phyloP scores from a whole-genome alignment of 35 echinoderm and acorn worm genomes.

The Apostichopus californicus region DNA sequence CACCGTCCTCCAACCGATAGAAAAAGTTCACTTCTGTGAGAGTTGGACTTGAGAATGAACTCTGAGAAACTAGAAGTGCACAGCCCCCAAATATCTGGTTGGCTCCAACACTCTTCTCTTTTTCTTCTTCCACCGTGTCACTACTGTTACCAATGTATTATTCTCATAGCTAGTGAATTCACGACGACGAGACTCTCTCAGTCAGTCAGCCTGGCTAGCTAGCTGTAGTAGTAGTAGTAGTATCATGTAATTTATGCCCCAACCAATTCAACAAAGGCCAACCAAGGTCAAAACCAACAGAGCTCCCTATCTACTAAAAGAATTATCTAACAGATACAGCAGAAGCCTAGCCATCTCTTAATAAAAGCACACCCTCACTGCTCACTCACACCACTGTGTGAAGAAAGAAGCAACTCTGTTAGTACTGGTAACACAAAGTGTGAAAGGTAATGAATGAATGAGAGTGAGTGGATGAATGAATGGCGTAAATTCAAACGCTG shows the following conservation, averaged over 20 bases:
- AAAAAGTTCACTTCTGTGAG: constrained; percentile 21
- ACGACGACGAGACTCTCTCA: background rate
- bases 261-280: constrained; percentile 39
- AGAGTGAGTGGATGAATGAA: background rate
- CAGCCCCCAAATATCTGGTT: background rate
- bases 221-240: background rate
- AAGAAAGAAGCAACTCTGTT: no score
- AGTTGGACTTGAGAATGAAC: constrained; percentile 34
- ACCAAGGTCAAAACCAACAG: constrained; percentile 32
- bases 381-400: background rate
- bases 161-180: background rate
- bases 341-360: background rate
- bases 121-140: background rate
- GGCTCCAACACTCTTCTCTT: background rate
- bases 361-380: background rate
- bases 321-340: background rate
- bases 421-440: background rate
- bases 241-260: constrained; percentile 46
- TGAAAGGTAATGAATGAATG: background rate
- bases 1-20: no score
- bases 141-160: constrained; percentile 50
- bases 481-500: background rate
- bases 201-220: background rate
- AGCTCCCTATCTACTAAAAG: constrained; percentile 26
- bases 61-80: background rate